phyloP scores from a whole-genome alignment of 2,797 vertebrate genomes.

The Gephyroberyx darwinii region DNA sequence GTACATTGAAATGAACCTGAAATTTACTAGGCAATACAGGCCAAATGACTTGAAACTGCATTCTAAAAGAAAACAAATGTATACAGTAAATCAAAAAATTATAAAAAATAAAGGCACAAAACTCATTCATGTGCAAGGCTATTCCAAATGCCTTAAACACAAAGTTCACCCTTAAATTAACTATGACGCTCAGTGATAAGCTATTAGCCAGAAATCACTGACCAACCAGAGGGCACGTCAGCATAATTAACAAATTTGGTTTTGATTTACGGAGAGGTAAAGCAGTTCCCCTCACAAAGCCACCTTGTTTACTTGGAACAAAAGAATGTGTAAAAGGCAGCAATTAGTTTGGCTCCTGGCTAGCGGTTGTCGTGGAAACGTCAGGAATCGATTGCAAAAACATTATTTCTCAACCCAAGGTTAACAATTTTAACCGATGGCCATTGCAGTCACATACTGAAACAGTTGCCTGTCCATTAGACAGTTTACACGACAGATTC shows the following conservation, averaged over 20 bases:
- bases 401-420: constrained; percentile 8
- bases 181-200: not conserved
- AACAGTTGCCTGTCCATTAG: constrained; percentile 3
- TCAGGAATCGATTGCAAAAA: constrained; percentile 17
- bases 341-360: not conserved
- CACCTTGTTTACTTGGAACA: not conserved
- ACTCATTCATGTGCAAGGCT: no score
- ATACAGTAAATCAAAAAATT: no score
- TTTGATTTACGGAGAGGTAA: constrained; percentile 6
- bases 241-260: constrained; percentile 11
- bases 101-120: no score
- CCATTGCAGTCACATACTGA: not conserved
- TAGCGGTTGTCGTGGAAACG: constrained; percentile 5
- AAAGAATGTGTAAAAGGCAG: not conserved
- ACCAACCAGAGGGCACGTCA: not conserved
- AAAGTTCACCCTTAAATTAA: not conserved
- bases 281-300: not conserved
- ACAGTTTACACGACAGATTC: not conserved
- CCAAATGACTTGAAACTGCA: no score
- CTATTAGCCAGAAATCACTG: not conserved
- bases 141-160: no score
- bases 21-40: not conserved
- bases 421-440: constrained; percentile 1
- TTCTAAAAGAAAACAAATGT: no score
- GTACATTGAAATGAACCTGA: not conserved